Conservation (phyloP, 2,113 vertebrate species). For the Lipotes vexillifer region DNA sequence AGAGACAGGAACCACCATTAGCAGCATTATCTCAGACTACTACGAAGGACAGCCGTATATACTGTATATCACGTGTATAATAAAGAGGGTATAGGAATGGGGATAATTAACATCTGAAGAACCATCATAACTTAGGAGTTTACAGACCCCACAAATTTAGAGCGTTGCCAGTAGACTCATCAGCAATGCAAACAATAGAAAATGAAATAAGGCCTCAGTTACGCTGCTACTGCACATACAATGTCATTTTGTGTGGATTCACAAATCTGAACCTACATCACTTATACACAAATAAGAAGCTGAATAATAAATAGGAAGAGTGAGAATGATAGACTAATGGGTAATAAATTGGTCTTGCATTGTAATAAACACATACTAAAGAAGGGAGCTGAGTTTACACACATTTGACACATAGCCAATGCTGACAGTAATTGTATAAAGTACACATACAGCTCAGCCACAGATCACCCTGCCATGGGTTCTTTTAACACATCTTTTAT, state of each 20-base stretch:
- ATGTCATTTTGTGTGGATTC: slow-evolving; percentile 40
- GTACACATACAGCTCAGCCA: background rate
- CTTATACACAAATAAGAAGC: slow-evolving; percentile 35
- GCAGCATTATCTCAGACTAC: background rate
- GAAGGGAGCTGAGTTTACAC: slow-evolving; percentile 27
- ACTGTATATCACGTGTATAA: slow-evolving; percentile 10
- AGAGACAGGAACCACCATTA: background rate
- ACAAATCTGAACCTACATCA: slow-evolving; percentile 34
- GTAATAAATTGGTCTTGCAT: slow-evolving; percentile 20
- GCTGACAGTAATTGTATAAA: background rate
- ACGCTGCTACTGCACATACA: background rate
- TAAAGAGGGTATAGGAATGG: slow-evolving; percentile 16
- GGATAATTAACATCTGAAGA: slow-evolving; percentile 49
- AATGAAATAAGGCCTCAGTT: slow-evolving; percentile 18
- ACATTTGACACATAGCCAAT: slow-evolving; percentile 3
- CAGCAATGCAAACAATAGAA: background rate
- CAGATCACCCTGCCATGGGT: background rate
- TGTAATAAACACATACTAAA: slow-evolving; percentile 35
- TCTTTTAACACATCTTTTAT: background rate
- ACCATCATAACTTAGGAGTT: slow-evolving; percentile 39
- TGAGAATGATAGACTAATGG: slow-evolving; percentile 23
- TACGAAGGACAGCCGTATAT: background rate
- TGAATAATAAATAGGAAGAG: slow-evolving; percentile 49
- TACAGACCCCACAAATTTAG: slow-evolving; percentile 39
- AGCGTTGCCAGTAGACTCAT: slow-evolving; percentile 5